Percentiles rank a stretch among this genome's conserved stretches.
These are phyloP conservation scores for Polymixis lichenea DNA, from an alignment of 2,888 invertebrate genomes.

Conservation along the genomic window DNA sequence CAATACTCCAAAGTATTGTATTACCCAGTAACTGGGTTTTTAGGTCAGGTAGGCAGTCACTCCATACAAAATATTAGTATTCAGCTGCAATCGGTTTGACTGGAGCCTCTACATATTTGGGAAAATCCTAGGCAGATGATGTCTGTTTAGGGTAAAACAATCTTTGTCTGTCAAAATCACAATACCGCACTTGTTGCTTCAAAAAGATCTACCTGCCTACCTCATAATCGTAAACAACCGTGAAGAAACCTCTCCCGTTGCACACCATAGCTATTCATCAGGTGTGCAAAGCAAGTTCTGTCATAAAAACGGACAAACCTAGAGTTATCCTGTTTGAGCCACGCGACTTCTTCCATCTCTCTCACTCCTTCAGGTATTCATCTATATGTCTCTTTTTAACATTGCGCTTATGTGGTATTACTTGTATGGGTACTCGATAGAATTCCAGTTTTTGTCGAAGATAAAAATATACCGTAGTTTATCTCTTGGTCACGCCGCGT, in stretches of 20 bases:
- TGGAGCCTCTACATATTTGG: too few species aligned
- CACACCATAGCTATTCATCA: slow-evolving; percentile 45
- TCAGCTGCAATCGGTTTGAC: too few species aligned
- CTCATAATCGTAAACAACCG: slow-evolving; percentile 40
- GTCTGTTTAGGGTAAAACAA: background rate
- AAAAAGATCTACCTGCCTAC: slow-evolving; percentile 13
- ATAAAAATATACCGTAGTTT: slow-evolving; percentile 55
- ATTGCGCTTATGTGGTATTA: slow-evolving; percentile 67
- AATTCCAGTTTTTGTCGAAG: slow-evolving; percentile 65
- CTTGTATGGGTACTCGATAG: slow-evolving; percentile 64
- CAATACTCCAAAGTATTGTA: too few species aligned
- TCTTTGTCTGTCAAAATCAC: background rate
- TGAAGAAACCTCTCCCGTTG: slow-evolving; percentile 33
- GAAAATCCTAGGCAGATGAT: background rate
- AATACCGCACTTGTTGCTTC: slow-evolving; percentile 30
- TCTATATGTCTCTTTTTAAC: slow-evolving; percentile 61
- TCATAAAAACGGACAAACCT: slow-evolving; percentile 56
- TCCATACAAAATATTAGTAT: background rate
- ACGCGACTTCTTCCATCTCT: slow-evolving; percentile 65
- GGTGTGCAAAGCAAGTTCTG: slow-evolving; percentile 53
- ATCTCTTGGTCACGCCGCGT: slow-evolving; percentile 57
- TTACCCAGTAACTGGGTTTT: too few species aligned
- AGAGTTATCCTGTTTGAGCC: slow-evolving; percentile 58
- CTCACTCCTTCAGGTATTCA: slow-evolving; percentile 12
- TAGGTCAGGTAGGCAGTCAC: too few species aligned